Evolutionary conservation across 2,888 invertebrate genomes (phyloP).

Genomic region (Dyspetes luteomarginatus): DNA sequence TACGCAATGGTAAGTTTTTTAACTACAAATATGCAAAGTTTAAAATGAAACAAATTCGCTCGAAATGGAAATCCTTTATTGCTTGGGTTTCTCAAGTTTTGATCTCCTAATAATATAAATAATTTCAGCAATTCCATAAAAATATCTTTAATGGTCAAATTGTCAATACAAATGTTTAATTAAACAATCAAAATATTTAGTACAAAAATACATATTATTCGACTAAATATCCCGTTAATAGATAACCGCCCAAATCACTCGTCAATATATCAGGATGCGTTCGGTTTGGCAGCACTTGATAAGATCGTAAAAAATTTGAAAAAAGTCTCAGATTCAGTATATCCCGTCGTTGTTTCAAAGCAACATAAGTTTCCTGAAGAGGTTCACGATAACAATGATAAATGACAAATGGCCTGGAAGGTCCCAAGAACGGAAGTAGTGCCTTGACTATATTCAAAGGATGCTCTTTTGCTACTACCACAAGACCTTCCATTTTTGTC

Average conservation of each 20-base stretch:
- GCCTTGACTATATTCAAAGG: constrained; percentile 91
- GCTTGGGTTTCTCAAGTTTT: too few species aligned
- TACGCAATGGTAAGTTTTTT: too few species aligned
- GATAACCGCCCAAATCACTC: constrained; percentile 94
- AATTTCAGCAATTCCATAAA: background rate
- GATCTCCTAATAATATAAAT: too few species aligned
- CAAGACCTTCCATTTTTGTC: constrained; percentile 89
- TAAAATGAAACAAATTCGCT: too few species aligned
- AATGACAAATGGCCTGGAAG: constrained; percentile 93
- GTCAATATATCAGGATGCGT: constrained; percentile 98
- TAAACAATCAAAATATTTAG: constrained; percentile 14
- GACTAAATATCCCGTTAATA: constrained; percentile 89
- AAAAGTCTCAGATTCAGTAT: constrained; percentile 91
- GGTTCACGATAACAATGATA: constrained; percentile 93
- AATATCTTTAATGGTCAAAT: constrained; percentile 52
- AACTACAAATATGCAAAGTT: too few species aligned
- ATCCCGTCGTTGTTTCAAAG: constrained; percentile 89
- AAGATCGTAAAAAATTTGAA: constrained; percentile 94
- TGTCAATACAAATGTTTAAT: constrained; percentile 42
- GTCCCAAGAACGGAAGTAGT: constrained; percentile 90
- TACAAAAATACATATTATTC: constrained; percentile 62
- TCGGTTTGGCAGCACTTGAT: constrained; percentile 95
- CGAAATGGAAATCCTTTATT: too few species aligned
- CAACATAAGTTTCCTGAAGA: constrained; percentile 91
- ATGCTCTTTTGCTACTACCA: constrained; percentile 93